Evolutionary conservation across 1,140 invertebrate genomes (phyloP).

Genomic region (Pseudomyrmex pallidus): DNA sequence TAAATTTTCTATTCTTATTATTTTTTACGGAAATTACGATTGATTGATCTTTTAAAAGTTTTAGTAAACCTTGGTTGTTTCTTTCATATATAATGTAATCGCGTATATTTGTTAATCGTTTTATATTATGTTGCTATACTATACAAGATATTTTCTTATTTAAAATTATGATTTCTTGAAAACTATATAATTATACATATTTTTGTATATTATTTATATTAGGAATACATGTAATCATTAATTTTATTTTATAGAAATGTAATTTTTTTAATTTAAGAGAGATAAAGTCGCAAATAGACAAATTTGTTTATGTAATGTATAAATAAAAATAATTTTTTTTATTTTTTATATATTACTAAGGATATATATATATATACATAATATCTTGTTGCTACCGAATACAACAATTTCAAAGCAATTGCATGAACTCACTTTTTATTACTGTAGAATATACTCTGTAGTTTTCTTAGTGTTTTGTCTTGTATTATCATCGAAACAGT

Average conservation of each 20-base stretch:
- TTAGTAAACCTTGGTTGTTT: slow-evolving; percentile 19
- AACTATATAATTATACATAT: too few relatives aligned
- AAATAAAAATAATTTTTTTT: too few relatives aligned
- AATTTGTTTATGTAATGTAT: too few relatives aligned
- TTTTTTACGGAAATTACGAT: not conserved
- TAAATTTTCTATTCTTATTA: not conserved
- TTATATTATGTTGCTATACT: not conserved
- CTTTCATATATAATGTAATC: not conserved
- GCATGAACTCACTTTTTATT: slow-evolving; percentile 24
- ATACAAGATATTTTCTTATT: not conserved
- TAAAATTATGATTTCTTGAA: too few relatives aligned
- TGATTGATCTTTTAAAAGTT: slow-evolving; percentile 9
- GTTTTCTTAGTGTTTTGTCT: slow-evolving; percentile 23
- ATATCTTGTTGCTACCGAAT: not conserved
- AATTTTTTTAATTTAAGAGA: too few relatives aligned
- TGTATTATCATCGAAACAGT: slow-evolving; percentile 43
- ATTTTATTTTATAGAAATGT: too few relatives aligned
- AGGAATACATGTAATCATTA: too few relatives aligned
- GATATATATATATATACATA: too few relatives aligned
- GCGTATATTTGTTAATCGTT: too few relatives aligned
- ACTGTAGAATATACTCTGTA: slow-evolving; percentile 13
- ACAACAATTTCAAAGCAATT: slow-evolving; percentile 7
- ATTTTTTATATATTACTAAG: too few relatives aligned
- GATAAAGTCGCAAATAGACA: too few relatives aligned
- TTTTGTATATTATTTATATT: too few relatives aligned